Evolutionary conservation across 2,797 vertebrate species (phyloP), one percentile per base, ranked within the genome.

Genomic region (Moxostoma hubbsi): DNA sequence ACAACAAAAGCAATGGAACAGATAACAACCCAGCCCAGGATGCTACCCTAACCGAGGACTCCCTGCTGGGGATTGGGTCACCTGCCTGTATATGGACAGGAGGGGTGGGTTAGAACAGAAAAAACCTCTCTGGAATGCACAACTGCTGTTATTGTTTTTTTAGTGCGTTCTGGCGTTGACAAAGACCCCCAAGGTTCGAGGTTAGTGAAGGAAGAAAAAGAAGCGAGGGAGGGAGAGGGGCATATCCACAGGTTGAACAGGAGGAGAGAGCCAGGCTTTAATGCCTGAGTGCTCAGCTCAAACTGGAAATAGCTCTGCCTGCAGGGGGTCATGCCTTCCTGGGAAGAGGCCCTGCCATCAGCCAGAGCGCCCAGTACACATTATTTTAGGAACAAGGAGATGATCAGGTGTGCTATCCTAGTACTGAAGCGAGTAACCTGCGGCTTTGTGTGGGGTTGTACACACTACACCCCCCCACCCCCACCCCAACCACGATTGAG

Each of bases 321-420:
- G 86, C 62, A 62, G 67, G 77, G 77, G 81, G 47, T 9, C 24
- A 50, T 63, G 75, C n/a, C 67, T 64, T 75, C 79, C n/a, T 36
- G 12, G 53, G 74, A 51, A 67, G 84, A 90, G 88, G 82, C 84
- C 86, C 81, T 90, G 85, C 87, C 86, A 83, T 82, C 86, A 87
- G 75, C 82, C 50, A 1, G 15, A 79, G 45, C 13, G 81, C 88
- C 86, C 91, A 87, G 87, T 85, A 90, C 89, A 91, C 89, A 87
- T 90, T 90, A 93, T 89, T 87, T 89, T 90, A 86, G 88, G 91
- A 89, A 92, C 90, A 92, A 92, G 90, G 86, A 90, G 91, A 93
- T 94, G 92, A 93, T 89, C 85, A 91, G 70, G 75, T 64, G 66
- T 67, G 66, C 71, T 73, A 53, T 79, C 66, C 72, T 49, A 74